These are phyloP conservation scores for Ariolimax columbianus DNA, from an alignment of 2,888 invertebrate species.

Conservation along the genomic window DNA sequence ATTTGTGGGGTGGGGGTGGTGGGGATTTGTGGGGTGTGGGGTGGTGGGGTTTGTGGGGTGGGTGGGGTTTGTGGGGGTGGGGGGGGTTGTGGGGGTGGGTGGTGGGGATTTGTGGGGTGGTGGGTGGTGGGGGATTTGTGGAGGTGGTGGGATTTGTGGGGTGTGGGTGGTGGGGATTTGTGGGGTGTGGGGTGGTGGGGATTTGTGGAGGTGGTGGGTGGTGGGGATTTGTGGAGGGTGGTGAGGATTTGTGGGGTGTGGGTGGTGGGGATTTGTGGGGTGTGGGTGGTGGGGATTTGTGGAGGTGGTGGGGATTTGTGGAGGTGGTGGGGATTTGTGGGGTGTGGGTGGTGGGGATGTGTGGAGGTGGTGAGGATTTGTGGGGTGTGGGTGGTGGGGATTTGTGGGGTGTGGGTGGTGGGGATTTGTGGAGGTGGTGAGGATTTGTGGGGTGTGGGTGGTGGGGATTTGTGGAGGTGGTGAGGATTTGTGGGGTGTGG, in stretches of 20 bases:
- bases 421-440: no score
- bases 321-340: not conserved
- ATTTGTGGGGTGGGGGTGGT: no score
- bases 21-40: no score
- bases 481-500: no score
- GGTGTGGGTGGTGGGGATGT: not conserved
- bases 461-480: not conserved
- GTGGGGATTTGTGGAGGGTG: no score
- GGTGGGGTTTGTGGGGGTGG: no score
- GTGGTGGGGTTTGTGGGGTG: no score
- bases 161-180: not conserved
- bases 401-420: not conserved
- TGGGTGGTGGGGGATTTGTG: not conserved
- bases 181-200: not conserved
- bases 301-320: not conserved
- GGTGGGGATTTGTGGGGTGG: not conserved
- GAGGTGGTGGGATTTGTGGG: no score
- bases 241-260: no score
- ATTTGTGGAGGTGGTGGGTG: no score
- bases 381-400: not conserved
- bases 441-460: not conserved
- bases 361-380: not conserved
- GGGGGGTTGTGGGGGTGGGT: not conserved
- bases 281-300: not conserved
- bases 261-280: not conserved